phyloP scores from a whole-genome alignment of 2,888 invertebrate species.

The Ennomos quercinarius region DNA sequence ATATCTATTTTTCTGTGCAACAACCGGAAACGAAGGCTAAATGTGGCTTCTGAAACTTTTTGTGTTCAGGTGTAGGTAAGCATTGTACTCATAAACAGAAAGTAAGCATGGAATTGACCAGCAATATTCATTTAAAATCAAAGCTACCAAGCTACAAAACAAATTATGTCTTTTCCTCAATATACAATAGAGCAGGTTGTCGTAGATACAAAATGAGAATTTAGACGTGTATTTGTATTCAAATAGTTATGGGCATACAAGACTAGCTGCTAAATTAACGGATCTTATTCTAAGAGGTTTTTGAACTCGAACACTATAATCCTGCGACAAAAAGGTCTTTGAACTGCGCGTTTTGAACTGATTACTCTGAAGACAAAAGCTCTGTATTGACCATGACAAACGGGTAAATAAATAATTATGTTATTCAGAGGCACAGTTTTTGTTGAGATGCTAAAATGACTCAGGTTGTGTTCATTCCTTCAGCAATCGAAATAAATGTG shows the following conservation, averaged over 20 bases:
- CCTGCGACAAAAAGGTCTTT: slow-evolving; percentile 6
- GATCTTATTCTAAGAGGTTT: slow-evolving; percentile 5
- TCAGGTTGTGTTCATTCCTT: slow-evolving; percentile 27
- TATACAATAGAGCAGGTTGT: too few relatives aligned
- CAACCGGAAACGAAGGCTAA: too few relatives aligned
- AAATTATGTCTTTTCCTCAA: too few relatives aligned
- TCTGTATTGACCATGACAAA: slow-evolving; percentile 17
- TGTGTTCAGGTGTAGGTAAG: too few relatives aligned
- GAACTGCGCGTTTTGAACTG: slow-evolving; percentile 5
- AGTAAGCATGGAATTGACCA: too few relatives aligned
- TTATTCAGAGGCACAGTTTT: slow-evolving; percentile 12
- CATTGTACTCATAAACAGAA: too few relatives aligned
- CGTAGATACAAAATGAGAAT: not conserved
- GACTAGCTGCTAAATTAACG: not conserved
- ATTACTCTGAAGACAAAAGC: slow-evolving; percentile 13
- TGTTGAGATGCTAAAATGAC: slow-evolving; percentile 21
- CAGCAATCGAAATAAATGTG: slow-evolving; percentile 28
- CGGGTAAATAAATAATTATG: slow-evolving; percentile 24
- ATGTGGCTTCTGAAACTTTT: too few relatives aligned
- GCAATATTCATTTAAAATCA: too few relatives aligned
- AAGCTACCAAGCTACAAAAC: too few relatives aligned
- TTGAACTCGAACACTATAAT: slow-evolving; percentile 13
- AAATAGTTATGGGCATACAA: not conserved
- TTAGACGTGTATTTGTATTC: not conserved
- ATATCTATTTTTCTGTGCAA: too few relatives aligned